Conservation (phyloP, 37 sponge, comb jelly and placozoan species). For the Spongilla lacustris region DNA sequence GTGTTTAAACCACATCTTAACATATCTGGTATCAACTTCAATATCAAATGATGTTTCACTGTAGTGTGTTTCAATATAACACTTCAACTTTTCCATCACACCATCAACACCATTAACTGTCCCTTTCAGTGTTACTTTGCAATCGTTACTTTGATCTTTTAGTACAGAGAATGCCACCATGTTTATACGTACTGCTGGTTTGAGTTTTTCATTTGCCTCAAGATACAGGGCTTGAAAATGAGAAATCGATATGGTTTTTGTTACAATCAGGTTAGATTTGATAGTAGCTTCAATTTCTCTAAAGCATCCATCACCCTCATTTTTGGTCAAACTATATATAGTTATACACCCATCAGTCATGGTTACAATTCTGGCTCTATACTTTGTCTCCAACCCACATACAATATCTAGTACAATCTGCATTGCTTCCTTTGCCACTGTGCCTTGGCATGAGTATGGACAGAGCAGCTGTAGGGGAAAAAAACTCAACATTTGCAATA, state of each 20-base stretch:
- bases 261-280: not conserved
- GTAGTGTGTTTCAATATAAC: conserved; percentile 3
- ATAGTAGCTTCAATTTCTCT: conserved; percentile 22
- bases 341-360: not conserved
- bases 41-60: conserved; percentile 13
- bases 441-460: not conserved
- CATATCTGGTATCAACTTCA: not conserved
- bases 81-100: conserved; percentile 8
- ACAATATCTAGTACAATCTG: not conserved
- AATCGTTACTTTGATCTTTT: not conserved
- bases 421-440: not conserved
- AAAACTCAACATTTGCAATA: not conserved
- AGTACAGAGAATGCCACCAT: not conserved
- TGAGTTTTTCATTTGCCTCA: not conserved
- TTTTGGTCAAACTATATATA: conserved; percentile 35
- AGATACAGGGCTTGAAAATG: not conserved
- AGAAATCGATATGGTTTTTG: conserved; percentile 17
- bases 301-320: conserved; percentile 35
- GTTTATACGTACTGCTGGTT: not conserved
- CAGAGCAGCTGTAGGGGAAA: not conserved
- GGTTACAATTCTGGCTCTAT: not conserved
- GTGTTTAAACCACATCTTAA: conserved; percentile 41
- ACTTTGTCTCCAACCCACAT: not conserved
- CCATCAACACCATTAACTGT: not conserved
- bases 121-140: not conserved